Percentiles rank a stretch among this genome's conserved stretches.
Conservation (phyloP, 2,888 invertebrate genomes). For the Lepidocyrtinus sp. region DNA sequence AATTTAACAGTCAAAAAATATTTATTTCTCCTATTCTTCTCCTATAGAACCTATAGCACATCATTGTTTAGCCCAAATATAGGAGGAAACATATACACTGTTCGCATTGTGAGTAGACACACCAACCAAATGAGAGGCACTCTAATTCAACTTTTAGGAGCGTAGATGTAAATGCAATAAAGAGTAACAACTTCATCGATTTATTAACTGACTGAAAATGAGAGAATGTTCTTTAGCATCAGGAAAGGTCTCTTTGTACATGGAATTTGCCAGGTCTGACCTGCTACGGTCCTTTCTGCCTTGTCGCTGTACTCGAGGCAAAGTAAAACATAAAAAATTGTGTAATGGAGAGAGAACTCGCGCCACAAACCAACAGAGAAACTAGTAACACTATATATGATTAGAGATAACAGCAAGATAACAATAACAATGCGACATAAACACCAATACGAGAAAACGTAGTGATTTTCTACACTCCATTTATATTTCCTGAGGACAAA, state of each 20-base stretch:
- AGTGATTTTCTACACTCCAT: background rate
- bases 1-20: conserved; percentile 20
- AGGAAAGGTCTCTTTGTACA: background rate
- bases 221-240: background rate
- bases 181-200: conserved; percentile 34
- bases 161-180: conserved; percentile 14
- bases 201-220: conserved; percentile 22
- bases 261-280: background rate
- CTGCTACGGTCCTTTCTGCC: background rate
- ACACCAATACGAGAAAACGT: background rate
- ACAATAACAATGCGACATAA: conserved; percentile 7
- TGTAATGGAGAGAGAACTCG: background rate
- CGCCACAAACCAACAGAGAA: background rate
- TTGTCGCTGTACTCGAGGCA: background rate
- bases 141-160: background rate
- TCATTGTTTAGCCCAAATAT: background rate
- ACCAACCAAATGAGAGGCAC: background rate
- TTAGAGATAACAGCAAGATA: conserved; percentile 1
- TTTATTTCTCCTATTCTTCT: background rate
- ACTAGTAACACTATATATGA: background rate
- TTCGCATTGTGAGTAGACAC: background rate
- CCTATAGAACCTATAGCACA: background rate
- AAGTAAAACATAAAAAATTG: background rate
- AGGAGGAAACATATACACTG: background rate
- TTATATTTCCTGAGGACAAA: background rate